Evolutionary conservation across 2,113 vertebrate species (phyloP).

Genomic region (Lates calcarifer): DNA sequence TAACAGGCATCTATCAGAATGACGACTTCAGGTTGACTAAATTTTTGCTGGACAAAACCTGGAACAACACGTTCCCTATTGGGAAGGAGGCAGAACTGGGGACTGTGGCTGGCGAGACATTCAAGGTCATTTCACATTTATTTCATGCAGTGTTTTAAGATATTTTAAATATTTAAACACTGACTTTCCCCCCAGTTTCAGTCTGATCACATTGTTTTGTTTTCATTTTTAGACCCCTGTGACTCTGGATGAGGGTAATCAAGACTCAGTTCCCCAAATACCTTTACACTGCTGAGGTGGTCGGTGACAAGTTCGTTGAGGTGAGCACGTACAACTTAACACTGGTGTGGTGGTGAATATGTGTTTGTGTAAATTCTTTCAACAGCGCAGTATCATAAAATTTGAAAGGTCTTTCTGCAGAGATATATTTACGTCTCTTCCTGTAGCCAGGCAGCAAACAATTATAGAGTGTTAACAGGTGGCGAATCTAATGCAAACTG

Average conservation of each 20-base stretch:
- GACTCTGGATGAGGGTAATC: slow-evolving; percentile 3
- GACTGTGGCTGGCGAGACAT: neutral
- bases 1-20: slow-evolving; percentile 15
- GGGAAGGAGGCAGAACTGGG: neutral
- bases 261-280: slow-evolving; percentile 16
- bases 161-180: neutral
- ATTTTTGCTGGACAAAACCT: neutral
- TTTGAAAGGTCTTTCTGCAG: neutral
- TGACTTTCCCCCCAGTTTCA: too few species aligned
- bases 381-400: too few species aligned
- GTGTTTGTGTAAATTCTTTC: too few species aligned
- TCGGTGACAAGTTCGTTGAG: neutral
- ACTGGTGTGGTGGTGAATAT: neutral
- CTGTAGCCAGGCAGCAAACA: neutral
- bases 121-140: neutral
- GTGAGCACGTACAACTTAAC: neutral
- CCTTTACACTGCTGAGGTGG: slow-evolving; percentile 4
- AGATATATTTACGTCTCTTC: neutral
- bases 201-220: neutral
- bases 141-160: neutral
- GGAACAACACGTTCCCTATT: neutral
- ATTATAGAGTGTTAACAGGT: too few species aligned
- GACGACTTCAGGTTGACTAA: neutral
- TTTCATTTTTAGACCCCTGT: neutral
- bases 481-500: too few species aligned